A percentile compares a stretch with the other conserved stretches of the same genome.
These are phyloP conservation scores for Anolis apletophallus DNA, from an alignment of 2,797 vertebrate species.

Conservation along the genomic window DNA sequence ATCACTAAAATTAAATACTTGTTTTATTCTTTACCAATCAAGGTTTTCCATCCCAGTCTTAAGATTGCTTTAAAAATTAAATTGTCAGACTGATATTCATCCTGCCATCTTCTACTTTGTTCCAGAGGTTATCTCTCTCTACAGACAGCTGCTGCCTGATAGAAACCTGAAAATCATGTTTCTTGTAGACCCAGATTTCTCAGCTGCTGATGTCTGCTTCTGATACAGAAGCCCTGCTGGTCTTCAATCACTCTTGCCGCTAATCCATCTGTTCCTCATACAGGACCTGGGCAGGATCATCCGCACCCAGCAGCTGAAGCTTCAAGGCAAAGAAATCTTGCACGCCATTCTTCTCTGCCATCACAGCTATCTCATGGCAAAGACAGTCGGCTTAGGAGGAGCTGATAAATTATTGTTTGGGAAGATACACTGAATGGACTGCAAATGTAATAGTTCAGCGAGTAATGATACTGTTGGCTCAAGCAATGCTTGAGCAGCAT, in stretches of 20 bases:
- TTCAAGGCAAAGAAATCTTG: conserved; percentile 20
- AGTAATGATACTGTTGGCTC: conserved; percentile 41
- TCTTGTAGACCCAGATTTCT: conserved; percentile 27
- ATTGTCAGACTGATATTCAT: conserved; percentile 48
- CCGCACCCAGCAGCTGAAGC: conserved; percentile 8
- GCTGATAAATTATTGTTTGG: conserved; percentile 28
- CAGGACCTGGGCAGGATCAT: background rate
- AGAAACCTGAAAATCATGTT: conserved; percentile 30
- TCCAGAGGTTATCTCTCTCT: conserved; percentile 35
- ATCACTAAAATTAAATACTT: conserved; percentile 56
- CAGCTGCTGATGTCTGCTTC: conserved; percentile 7
- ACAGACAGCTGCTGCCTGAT: conserved; percentile 18
- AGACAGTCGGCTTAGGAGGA: conserved; percentile 38
- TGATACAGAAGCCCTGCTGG: conserved; percentile 19
- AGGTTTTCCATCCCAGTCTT: conserved; percentile 43
- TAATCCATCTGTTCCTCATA: background rate
- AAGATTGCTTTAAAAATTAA: conserved; percentile 39
- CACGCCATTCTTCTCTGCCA: background rate
- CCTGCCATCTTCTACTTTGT: conserved; percentile 49
- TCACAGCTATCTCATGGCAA: background rate
- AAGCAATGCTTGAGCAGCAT: conserved; percentile 30
- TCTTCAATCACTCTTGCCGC: conserved; percentile 24
- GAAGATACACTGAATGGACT: conserved; percentile 25
- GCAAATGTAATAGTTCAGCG: conserved; percentile 42
- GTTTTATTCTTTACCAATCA: conserved; percentile 31